Base-by-base conservation (phyloP, 2,797 vertebrate genomes). In the Rhincodon typus region DNA sequence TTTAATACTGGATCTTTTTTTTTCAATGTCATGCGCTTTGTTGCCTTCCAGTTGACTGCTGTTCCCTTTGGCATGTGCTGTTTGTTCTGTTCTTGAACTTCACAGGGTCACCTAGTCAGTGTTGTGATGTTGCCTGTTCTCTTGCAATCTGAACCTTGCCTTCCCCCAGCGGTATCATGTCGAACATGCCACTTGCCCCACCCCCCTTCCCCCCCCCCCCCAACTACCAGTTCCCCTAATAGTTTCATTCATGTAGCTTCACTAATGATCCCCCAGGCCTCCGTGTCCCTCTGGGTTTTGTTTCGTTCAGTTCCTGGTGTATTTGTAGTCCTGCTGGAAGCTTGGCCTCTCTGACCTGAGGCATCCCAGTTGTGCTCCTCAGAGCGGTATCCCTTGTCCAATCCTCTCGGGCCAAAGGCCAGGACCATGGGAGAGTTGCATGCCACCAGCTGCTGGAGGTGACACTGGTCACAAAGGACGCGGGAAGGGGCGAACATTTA, bases 41-140 rank as follows among this genome's bases (percentile, higher is more conserved):
- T 97, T 96, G 96, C 96, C 96, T 96, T 97, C 96, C 96, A 94
- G 97, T 97, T 97, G 97, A 98, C 97, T 97, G 97, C 97, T 96
- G 97, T 97, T 98, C 97, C 98, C 97, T 97, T 98, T 98, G 98
- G 98, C 98, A 98, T 98, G 98, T 97, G 98, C 98, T 99, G 98
- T 99, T 99, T 99, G 98, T 97, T 98, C 98, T 99, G 98, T 98
- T 99, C 98, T 99, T 99, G 99, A 99, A 99, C 99, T 99, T 99
- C 99, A 98, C 97, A 97, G 98, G 96, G 98, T 98, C 98, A 98
- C 97, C 97, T 97, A 97, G 97, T 97, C 97, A 96, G 96, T 96
- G 97, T 97, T 97, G 97, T 96, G 97, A 98, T 98, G 98, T 98
- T 97, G 97, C 97, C 70, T 53, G 94, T 77, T 95, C 96, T 97